phyloP scores from a whole-genome alignment of 2,888 invertebrate genomes.

The Cheilosia impressa region DNA sequence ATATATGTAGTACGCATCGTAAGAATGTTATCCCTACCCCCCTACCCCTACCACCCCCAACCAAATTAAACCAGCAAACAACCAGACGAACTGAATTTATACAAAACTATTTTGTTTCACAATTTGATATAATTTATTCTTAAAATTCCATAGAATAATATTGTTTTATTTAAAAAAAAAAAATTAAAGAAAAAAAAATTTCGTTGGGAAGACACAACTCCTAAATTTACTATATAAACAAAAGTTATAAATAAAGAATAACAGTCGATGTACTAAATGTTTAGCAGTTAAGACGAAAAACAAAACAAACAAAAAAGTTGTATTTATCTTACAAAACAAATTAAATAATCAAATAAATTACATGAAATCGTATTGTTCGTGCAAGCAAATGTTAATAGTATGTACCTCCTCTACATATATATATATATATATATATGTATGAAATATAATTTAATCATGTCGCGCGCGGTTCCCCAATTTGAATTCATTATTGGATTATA shows the following conservation, averaged over 20 bases:
- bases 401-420: background rate
- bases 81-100: conserved; percentile 53
- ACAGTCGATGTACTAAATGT: conserved; percentile 40
- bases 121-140: conserved; percentile 39
- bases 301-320: conserved; percentile 3
- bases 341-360: conserved; percentile 17
- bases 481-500: too few species aligned
- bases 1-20: conserved; percentile 20
- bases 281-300: conserved; percentile 13
- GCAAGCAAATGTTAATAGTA: conserved; percentile 16
- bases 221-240: conserved; percentile 1
- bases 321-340: conserved; percentile 12
- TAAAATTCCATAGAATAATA: conserved; percentile 48
- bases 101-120: conserved; percentile 8
- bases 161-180: background rate
- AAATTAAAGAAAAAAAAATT: background rate
- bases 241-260: conserved; percentile 1
- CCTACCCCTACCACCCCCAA: too few species aligned
- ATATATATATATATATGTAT: background rate
- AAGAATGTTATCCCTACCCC: conserved; percentile 12
- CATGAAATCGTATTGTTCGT: conserved; percentile 51
- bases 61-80: conserved; percentile 28
- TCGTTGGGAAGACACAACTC: conserved; percentile 17
- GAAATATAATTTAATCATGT: too few species aligned
- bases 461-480: too few species aligned